Evolutionary conservation across 2,797 vertebrate species (phyloP), one percentile per base, ranked within the genome.

Genomic region (Protonibea diacanthus): DNA sequence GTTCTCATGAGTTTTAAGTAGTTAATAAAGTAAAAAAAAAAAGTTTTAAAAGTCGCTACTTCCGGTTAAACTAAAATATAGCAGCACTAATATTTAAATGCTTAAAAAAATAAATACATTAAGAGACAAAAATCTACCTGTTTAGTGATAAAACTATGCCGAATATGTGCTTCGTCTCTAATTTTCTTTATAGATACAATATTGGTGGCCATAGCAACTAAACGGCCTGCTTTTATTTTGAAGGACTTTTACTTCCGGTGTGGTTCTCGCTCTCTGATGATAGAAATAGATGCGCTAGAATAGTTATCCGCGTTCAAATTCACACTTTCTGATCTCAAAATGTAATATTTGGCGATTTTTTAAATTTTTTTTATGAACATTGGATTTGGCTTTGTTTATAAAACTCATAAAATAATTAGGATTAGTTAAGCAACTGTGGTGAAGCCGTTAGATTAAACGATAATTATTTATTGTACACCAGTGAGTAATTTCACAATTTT

Each of bases 231-330:
- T 77, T 78, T 68, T 4, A 73, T 57, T 76, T 33, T 15, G 62
- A 77, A 60, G 9, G 6, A n/a, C 6, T 38, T 9, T 2, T 2
- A 65, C n/a, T 70, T 83, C 68, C 63, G 71, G 38, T 27, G 9
- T 40, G 2, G 0, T 17, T 42, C 3, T 21, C 2, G 2, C 3
- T 23, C 2, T 14, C 0, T 23, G 4, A n/a, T 66, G 8, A 21
- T 70, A 76, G 59, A 83, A 57, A 62, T 15, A 0, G 0, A 0
- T 3, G 0, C 2, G 0, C 20, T 64, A 69, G 40, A 82, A 42
- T 6, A 4, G 13, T n/a, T 62, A 64, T 74, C 40, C 18, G 29
- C 1, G 11, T 18, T 59, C 1, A 25, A 29, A 33, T 3, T 0
- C 9, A 25, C 17, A 17, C 11, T 9, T 38, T 20, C 20, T 42